A percentile compares a stretch with the other conserved stretches of the same genome.
phyloP scores from a whole-genome alignment of 1,140 invertebrate genomes.

The Harpegnathos saltator region DNA sequence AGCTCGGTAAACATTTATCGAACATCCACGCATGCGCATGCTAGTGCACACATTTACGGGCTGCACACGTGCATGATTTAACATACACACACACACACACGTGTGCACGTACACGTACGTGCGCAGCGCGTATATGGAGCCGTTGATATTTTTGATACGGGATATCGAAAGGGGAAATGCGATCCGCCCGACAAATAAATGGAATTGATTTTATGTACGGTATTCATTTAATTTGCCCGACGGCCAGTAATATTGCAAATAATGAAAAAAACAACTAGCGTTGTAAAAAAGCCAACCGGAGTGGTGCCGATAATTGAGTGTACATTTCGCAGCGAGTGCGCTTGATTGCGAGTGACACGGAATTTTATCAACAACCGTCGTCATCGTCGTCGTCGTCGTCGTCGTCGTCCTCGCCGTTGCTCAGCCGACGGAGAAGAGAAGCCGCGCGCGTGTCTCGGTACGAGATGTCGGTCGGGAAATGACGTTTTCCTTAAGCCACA shows the following conservation, averaged over 20 bases:
- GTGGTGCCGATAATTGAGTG: slow-evolving; percentile 17
- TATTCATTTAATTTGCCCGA: slow-evolving; percentile 51
- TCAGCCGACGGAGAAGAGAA: too few species aligned
- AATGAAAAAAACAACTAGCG: slow-evolving; percentile 46
- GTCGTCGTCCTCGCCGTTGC: too few species aligned
- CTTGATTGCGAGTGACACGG: neutral
- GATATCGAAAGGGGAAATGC: slow-evolving; percentile 33
- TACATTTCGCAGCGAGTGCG: neutral
- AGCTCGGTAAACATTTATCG: slow-evolving; percentile 43
- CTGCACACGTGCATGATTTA: too few species aligned
- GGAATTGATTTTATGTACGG: slow-evolving; percentile 40
- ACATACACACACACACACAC: too few species aligned
- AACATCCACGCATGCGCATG: neutral
- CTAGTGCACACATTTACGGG: too few species aligned
- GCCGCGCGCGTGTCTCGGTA: too few species aligned
- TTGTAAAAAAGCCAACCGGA: slow-evolving; percentile 14
- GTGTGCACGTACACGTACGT: too few species aligned
- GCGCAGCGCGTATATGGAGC: neutral
- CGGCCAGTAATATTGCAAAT: slow-evolving; percentile 26
- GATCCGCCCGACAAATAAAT: slow-evolving; percentile 31
- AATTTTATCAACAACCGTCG: neutral
- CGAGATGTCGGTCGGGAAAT: too few species aligned
- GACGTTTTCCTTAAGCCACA: too few species aligned
- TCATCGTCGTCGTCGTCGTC: too few species aligned
- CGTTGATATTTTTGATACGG: slow-evolving; percentile 6